Evolutionary conservation across 1,140 invertebrate genomes (phyloP).

Genomic region (Capitella teleta): DNA sequence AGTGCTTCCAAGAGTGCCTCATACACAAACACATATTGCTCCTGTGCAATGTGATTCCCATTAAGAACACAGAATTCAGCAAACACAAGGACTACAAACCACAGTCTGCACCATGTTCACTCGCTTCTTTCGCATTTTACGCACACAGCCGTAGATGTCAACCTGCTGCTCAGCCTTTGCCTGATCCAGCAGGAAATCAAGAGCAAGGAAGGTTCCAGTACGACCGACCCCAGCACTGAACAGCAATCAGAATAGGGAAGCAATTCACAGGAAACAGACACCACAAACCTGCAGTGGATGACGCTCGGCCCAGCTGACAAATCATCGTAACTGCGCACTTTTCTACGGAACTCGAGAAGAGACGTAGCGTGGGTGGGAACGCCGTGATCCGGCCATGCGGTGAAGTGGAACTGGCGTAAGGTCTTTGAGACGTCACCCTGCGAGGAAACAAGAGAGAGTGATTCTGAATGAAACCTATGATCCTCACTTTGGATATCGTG

Average conservation of each 20-base stretch:
- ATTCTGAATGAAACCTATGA: too few relatives aligned
- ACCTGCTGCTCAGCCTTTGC: conserved; percentile 29
- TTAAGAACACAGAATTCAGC: not conserved
- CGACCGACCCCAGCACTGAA: conserved; percentile 41
- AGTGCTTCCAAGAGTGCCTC: conserved; percentile 40
- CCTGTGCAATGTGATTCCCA: conserved; percentile 47
- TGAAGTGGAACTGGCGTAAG: conserved; percentile 87
- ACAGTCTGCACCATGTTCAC: conserved; percentile 43
- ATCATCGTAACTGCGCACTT: conserved; percentile 67
- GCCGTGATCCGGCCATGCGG: conserved; percentile 91
- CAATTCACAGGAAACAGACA: not conserved
- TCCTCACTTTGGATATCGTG: conserved; percentile 54
- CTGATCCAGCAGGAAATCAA: conserved; percentile 36
- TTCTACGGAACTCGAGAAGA: conserved; percentile 75
- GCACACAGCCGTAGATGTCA: conserved; percentile 37
- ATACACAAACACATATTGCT: conserved; percentile 97
- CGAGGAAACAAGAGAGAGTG: not conserved
- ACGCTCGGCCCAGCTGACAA: conserved; percentile 66
- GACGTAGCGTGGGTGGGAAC: conserved; percentile 71
- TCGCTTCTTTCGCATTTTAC: conserved; percentile 35
- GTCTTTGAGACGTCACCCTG: conserved; percentile 40
- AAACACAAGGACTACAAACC: conserved; percentile 20
- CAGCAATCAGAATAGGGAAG: not conserved
- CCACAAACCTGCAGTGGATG: conserved; percentile 78
- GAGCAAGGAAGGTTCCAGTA: conserved; percentile 41